Percentiles rank a stretch among this genome's conserved stretches.
Conservation (phyloP, 2,797 vertebrate genomes). For the Avahi laniger region DNA sequence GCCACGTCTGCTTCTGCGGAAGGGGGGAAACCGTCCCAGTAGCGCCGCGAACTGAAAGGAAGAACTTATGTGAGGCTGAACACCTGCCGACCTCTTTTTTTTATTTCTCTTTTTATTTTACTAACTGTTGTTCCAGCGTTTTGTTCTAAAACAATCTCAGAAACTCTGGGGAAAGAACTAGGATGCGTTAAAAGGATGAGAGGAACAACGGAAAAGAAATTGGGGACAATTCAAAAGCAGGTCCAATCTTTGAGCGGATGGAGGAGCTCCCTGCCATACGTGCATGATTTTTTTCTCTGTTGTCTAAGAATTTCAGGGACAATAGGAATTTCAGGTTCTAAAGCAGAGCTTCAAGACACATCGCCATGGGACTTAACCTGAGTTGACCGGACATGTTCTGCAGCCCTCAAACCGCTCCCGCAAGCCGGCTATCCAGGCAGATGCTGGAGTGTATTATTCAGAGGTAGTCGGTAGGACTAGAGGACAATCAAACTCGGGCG, state of each 20-base stretch:
- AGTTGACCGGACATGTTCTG: neutral
- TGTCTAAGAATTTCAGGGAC: neutral
- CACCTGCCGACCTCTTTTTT: neutral
- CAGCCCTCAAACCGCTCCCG: too few species aligned
- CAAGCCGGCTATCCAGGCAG: rapidly evolving
- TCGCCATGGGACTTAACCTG: neutral
- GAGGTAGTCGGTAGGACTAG: rapidly evolving
- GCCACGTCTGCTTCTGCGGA: neutral
- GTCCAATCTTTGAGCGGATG: neutral
- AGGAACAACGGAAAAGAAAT: neutral
- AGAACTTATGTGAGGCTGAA: neutral
- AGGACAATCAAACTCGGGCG: rapidly evolving
- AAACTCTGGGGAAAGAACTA: neutral
- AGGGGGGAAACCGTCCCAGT: neutral
- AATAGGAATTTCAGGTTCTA: neutral
- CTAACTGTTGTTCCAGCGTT: neutral
- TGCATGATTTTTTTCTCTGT: neutral
- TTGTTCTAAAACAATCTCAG: neutral
- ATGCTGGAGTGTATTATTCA: neutral
- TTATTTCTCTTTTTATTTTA: neutral
- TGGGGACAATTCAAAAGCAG: too few species aligned
- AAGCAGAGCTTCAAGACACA: neutral
- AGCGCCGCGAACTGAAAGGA: neutral
- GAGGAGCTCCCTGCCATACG: rapidly evolving
- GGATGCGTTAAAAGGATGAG: neutral